Evolutionary conservation across 2,113 vertebrate genomes (phyloP).

Genomic region (Nannobrachium achirus): DNA sequence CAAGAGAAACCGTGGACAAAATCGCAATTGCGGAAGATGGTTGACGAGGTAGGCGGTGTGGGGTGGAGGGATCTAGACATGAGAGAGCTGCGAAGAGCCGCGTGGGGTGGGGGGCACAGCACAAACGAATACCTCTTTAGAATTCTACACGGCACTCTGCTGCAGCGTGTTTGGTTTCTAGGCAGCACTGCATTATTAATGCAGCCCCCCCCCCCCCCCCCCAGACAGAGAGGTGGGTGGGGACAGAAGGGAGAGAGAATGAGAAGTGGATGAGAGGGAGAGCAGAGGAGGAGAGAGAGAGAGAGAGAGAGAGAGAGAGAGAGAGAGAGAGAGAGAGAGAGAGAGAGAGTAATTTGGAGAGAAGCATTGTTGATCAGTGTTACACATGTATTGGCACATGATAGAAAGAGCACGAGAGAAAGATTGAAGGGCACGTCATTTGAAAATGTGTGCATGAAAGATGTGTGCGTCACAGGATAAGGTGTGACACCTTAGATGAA

Average conservation of each 20-base stretch:
- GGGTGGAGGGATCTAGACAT: conserved; percentile 33
- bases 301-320: conserved; percentile 16
- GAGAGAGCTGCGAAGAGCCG: conserved; percentile 40
- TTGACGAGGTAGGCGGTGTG: conserved; percentile 22
- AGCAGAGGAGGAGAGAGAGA: background rate
- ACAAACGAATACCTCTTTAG: conserved; percentile 84
- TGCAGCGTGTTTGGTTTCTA: conserved; percentile 82
- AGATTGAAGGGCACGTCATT: background rate
- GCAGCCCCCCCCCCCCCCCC: conserved; percentile 63
- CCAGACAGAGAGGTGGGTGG: conserved; percentile 37
- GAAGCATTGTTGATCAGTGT: background rate
- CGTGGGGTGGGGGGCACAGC: conserved; percentile 37
- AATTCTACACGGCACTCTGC: conserved; percentile 81
- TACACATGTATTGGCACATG: background rate
- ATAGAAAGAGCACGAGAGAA: background rate
- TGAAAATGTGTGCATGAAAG: conserved; percentile 12
- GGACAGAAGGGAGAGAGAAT: conserved; percentile 24
- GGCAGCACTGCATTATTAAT: conserved; percentile 85
- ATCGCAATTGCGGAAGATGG: conserved; percentile 37
- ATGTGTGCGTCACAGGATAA: background rate
- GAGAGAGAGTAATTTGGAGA: background rate
- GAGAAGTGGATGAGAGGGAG: background rate
- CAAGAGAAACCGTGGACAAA: conserved; percentile 40
- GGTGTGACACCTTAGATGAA: no score
- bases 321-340: conserved; percentile 8